A percentile compares a stretch with the other conserved stretches of the same genome.
phyloP scores from a whole-genome alignment of 2,888 invertebrate genomes.

The Ormyrus labotus region DNA sequence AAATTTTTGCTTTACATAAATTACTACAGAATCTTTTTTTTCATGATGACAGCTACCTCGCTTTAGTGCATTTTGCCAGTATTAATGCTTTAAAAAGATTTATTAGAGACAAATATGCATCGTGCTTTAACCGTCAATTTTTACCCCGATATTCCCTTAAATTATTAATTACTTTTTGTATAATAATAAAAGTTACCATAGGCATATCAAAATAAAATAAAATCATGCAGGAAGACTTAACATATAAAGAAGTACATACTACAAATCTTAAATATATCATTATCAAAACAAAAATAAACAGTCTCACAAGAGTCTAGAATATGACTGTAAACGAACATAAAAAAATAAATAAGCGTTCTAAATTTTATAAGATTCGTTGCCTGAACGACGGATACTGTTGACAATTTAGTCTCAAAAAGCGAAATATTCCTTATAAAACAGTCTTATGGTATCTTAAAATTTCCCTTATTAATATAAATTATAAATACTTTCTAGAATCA shows the following conservation, averaged over 20 bases:
- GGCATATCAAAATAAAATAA: conserved; percentile 15
- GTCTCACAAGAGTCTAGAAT: conserved; percentile 35
- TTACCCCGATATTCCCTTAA: background rate
- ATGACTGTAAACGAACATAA: conserved; percentile 23
- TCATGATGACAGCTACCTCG: no score
- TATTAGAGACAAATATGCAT: no score
- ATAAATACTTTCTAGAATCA: conserved; percentile 17
- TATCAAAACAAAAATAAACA: conserved; percentile 46
- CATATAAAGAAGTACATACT: conserved; percentile 32
- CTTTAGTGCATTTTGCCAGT: no score
- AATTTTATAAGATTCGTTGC: conserved; percentile 44
- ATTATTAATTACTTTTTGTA: conserved; percentile 14
- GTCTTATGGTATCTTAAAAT: background rate
- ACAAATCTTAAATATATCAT: conserved; percentile 48
- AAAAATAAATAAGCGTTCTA: conserved; percentile 34
- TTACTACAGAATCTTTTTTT: no score
- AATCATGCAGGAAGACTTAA: conserved; percentile 33
- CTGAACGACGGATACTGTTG: conserved; percentile 24
- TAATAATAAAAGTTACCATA: background rate
- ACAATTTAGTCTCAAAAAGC: conserved; percentile 12
- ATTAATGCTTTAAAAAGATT: no score
- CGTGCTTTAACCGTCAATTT: no score
- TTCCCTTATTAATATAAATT: conserved; percentile 13
- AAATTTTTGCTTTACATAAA: no score
- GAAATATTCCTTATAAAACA: conserved; percentile 26